phyloP scores from a whole-genome alignment of 2,888 invertebrate genomes.

The Plagodis pulveraria region DNA sequence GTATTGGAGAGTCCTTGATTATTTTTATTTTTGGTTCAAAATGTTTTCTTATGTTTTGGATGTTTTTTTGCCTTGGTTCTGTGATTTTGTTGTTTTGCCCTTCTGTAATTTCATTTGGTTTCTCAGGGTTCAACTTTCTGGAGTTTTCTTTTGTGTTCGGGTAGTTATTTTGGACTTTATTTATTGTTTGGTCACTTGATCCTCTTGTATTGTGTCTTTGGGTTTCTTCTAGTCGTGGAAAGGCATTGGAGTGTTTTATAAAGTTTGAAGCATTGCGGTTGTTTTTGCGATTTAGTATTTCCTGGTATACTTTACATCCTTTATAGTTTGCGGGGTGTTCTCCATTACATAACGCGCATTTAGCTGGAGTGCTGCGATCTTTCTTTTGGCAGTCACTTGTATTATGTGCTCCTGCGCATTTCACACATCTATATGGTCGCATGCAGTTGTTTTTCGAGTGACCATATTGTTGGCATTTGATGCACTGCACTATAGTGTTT shows the following conservation, averaged over 20 bases:
- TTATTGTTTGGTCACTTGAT: background rate
- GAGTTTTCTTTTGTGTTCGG: too few species aligned
- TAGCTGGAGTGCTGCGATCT: constrained; percentile 7
- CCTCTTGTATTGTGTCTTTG: background rate
- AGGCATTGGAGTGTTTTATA: background rate
- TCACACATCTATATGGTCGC: constrained; percentile 11
- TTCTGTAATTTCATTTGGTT: too few species aligned
- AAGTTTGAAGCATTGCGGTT: background rate
- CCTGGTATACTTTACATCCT: background rate
- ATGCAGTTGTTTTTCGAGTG: constrained; percentile 8
- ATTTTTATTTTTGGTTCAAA: too few species aligned
- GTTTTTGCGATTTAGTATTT: background rate
- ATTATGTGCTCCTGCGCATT: constrained; percentile 13
- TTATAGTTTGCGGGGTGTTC: background rate
- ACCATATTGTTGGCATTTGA: constrained; percentile 9
- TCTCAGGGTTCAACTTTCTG: too few species aligned
- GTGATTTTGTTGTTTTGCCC: too few species aligned
- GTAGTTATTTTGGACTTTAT: background rate
- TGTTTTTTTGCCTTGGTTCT: too few species aligned
- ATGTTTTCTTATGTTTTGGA: too few species aligned
- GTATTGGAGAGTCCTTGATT: too few species aligned
- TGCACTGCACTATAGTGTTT: constrained; percentile 4
- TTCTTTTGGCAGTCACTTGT: constrained; percentile 9
- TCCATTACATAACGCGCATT: background rate
- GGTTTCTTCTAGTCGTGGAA: background rate